phyloP scores from a whole-genome alignment of 1,140 invertebrate genomes.

The Atopsyche davidsoni region DNA sequence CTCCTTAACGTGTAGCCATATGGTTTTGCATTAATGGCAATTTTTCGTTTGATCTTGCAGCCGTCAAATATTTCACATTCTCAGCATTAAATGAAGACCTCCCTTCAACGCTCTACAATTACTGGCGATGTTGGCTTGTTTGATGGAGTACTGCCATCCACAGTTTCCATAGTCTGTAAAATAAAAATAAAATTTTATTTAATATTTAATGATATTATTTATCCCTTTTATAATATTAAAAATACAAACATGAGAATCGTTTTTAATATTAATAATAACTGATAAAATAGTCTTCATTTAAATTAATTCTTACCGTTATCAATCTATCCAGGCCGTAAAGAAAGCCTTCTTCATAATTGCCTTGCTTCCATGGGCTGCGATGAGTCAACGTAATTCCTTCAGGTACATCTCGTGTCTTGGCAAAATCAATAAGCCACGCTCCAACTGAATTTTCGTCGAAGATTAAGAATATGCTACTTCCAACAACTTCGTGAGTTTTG shows the following conservation, averaged over 20 bases:
- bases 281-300: constrained; percentile 1
- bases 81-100: background rate
- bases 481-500: constrained; percentile 85
- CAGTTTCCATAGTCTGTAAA: constrained; percentile 25
- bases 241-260: background rate
- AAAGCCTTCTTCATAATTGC: constrained; percentile 94
- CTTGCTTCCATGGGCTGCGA: constrained; percentile 71
- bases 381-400: constrained; percentile 67
- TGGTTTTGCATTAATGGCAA: no score
- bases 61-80: constrained; percentile 1
- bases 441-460: constrained; percentile 82
- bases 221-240: no score
- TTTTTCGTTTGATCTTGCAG: no score
- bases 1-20: no score
- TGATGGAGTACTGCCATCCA: constrained; percentile 9
- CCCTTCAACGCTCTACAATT: constrained; percentile 27
- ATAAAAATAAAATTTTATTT: background rate
- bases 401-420: constrained; percentile 77
- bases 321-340: constrained; percentile 85
- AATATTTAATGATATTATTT: background rate
- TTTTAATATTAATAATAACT: background rate
- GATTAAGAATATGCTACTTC: constrained; percentile 90
- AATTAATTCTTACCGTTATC: constrained; percentile 40
- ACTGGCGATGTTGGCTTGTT: constrained; percentile 15
- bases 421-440: constrained; percentile 96